Evolutionary conservation across 2,888 invertebrate genomes (phyloP).

Genomic region (Cosmia pyralina): DNA sequence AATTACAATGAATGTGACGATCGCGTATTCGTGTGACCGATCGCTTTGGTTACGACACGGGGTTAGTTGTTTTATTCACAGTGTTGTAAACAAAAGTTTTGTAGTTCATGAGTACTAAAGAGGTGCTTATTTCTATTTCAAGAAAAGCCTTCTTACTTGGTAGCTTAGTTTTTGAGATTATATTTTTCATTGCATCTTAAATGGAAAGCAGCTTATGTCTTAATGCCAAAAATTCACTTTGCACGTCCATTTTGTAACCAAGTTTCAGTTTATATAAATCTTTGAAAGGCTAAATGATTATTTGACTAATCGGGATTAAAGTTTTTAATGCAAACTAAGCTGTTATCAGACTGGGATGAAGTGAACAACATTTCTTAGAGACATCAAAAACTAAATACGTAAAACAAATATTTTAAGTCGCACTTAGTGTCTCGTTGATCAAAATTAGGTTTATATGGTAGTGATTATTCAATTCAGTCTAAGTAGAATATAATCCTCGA

Average conservation of each 20-base stretch:
- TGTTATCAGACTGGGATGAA: conserved; percentile 52
- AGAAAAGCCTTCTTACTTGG: background rate
- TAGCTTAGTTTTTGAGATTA: background rate
- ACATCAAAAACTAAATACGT: conserved; percentile 22
- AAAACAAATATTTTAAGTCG: background rate
- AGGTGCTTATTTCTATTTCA: background rate
- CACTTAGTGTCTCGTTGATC: background rate
- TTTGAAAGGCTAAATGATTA: conserved; percentile 23
- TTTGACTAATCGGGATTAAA: conserved; percentile 49
- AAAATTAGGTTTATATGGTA: background rate
- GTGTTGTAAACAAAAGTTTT: too few relatives aligned
- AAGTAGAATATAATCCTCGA: background rate
- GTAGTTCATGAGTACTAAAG: background rate
- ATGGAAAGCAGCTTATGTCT: conserved; percentile 13
- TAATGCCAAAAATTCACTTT: conserved; percentile 25
- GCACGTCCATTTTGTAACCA: conserved; percentile 10
- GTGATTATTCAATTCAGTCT: background rate
- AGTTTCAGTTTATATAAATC: conserved; percentile 36
- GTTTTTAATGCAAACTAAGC: conserved; percentile 53
- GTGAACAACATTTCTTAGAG: conserved; percentile 38
- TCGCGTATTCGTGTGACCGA: too few relatives aligned
- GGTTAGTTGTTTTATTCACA: too few relatives aligned
- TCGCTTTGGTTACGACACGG: too few relatives aligned
- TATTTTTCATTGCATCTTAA: conserved; percentile 3
- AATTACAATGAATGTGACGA: too few relatives aligned